Evolutionary conservation across 2,113 vertebrate species (phyloP).

Genomic region (Diphyllodes magnificus): DNA sequence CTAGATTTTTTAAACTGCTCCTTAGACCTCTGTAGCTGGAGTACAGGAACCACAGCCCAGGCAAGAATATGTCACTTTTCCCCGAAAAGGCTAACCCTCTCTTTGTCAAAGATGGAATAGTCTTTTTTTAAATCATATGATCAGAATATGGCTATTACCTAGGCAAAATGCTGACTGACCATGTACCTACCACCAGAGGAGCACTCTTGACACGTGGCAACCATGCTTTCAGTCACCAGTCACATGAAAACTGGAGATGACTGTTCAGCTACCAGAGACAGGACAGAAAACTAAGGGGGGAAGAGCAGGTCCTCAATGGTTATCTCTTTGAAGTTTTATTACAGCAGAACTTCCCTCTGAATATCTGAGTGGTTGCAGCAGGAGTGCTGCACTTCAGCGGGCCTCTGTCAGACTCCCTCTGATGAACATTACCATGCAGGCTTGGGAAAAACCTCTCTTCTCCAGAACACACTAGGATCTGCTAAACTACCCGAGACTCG

Average conservation of each 20-base stretch:
- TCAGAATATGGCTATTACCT: not conserved
- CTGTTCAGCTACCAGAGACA: not conserved
- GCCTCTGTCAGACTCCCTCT: not conserved
- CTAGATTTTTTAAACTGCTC: not conserved
- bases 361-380: not conserved
- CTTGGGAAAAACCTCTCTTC: not conserved
- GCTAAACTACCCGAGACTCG: not conserved
- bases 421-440: not conserved
- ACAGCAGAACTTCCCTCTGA: conserved; percentile 14
- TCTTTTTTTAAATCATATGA: not conserved
- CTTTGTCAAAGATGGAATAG: not conserved
- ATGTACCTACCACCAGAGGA: not conserved
- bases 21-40: not conserved
- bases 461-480: not conserved
- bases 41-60: not conserved
- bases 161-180: not conserved
- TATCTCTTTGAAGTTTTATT: conserved; percentile 49
- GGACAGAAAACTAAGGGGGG: not conserved
- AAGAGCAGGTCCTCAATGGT: not conserved
- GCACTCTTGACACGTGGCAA: not conserved
- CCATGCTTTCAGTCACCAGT: not conserved
- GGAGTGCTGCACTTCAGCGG: not conserved
- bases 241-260: not conserved
- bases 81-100: not conserved
- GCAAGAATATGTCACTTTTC: not conserved